Evolutionary conservation across 2,797 vertebrate species (phyloP).

Genomic region (Dallia pectoralis): DNA sequence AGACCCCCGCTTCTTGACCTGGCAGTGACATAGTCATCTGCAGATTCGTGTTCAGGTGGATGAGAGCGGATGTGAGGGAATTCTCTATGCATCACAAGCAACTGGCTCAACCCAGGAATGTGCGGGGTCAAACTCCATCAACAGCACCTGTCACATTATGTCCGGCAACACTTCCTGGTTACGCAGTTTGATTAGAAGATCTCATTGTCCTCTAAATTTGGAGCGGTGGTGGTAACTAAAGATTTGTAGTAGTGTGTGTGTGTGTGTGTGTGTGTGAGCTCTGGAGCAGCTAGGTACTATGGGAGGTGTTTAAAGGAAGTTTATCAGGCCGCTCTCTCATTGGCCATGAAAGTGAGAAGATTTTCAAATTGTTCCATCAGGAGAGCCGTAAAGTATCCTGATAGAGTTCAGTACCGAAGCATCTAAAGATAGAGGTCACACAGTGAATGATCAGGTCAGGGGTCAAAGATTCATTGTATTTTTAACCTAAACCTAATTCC

Average conservation of each 20-base stretch:
- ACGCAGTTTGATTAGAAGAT: not conserved
- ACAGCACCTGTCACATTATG: too few species aligned
- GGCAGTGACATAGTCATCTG: not conserved
- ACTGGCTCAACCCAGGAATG: not conserved
- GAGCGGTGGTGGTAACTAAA: not conserved
- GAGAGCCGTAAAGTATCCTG: slow-evolving; percentile 15
- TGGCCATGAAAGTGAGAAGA: slow-evolving; percentile 34
- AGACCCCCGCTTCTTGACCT: not conserved
- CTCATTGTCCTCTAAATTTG: not conserved
- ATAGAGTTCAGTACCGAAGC: not conserved
- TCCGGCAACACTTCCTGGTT: too few species aligned
- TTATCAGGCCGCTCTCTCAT: slow-evolving; percentile 1
- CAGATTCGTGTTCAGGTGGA: slow-evolving; percentile 9
- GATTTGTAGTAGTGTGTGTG: not conserved
- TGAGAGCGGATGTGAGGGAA: slow-evolving; percentile 13
- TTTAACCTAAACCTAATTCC: too few species aligned
- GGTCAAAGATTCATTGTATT: too few species aligned
- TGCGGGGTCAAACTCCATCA: too few species aligned
- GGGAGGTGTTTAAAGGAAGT: not conserved
- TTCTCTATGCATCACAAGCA: not conserved
- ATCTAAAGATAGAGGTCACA: not conserved
- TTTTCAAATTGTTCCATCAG: slow-evolving; percentile 40
- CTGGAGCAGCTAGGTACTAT: not conserved
- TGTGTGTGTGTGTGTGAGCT: not conserved
- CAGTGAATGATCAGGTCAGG: not conserved